Conservation (phyloP, 2,113 vertebrate genomes). For the Pterocles orientalis region DNA sequence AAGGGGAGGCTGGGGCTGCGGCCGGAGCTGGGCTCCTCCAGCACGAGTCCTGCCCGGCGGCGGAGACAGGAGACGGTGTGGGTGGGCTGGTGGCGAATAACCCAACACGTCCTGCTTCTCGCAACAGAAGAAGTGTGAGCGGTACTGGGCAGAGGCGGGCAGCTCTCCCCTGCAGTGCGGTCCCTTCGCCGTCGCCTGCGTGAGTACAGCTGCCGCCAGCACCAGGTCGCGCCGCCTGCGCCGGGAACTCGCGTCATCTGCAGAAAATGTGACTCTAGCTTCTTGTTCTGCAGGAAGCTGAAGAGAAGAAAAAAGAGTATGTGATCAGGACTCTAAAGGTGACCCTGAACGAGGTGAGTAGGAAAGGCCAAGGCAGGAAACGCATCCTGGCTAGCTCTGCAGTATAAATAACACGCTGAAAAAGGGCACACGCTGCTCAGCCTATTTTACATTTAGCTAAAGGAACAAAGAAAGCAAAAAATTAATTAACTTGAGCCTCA, state of each 20-base stretch:
- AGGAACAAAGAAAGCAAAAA: background rate
- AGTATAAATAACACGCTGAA: background rate
- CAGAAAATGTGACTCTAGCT: background rate
- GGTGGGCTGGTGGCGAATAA: background rate
- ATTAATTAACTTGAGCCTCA: background rate
- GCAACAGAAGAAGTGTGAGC: slow-evolving; percentile 93
- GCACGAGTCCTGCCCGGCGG: background rate
- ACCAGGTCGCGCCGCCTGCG: background rate
- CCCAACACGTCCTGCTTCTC: background rate
- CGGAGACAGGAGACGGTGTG: background rate
- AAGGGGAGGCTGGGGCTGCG: background rate
- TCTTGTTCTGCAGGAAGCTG: slow-evolving; percentile 79
- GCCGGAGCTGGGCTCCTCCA: background rate
- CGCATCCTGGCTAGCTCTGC: background rate
- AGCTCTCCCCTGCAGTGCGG: slow-evolving; percentile 74
- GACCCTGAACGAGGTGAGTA: slow-evolving; percentile 84
- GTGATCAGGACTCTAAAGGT: slow-evolving; percentile 84
- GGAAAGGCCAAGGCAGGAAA: background rate
- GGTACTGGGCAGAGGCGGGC: slow-evolving; percentile 86
- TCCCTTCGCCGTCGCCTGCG: slow-evolving; percentile 85
- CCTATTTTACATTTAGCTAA: background rate
- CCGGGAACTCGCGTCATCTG: background rate
- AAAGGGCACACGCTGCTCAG: background rate
- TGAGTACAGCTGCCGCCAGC: slow-evolving; percentile 76
- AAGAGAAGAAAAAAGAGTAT: slow-evolving; percentile 87